Evolutionary conservation across 2,113 vertebrate genomes (phyloP).

Genomic region (Fregetta grallaria): DNA sequence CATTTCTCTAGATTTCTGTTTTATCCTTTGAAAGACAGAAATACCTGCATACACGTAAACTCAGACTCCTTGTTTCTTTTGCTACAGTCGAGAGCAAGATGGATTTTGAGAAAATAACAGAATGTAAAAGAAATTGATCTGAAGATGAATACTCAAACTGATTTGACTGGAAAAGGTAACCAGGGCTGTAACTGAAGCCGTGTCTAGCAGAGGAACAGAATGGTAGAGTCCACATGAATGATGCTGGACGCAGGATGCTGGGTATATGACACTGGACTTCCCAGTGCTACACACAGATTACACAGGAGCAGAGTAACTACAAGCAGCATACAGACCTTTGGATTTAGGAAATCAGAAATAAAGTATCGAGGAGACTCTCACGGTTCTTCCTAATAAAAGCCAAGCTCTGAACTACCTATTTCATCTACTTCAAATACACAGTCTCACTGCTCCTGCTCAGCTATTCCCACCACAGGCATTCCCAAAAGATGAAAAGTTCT

Average conservation of each 20-base stretch:
- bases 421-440: background rate
- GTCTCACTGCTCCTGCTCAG: background rate
- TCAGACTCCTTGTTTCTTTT: background rate
- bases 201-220: background rate
- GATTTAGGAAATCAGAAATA: background rate
- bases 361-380: background rate
- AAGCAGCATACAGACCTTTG: background rate
- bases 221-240: background rate
- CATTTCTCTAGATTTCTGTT: background rate
- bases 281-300: background rate
- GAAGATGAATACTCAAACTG: conserved; percentile 3
- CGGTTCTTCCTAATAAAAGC: background rate
- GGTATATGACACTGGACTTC: background rate
- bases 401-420: background rate
- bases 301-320: background rate
- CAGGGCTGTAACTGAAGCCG: background rate
- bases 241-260: background rate
- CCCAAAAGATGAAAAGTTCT: background rate
- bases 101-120: conserved; percentile 25
- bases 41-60: background rate
- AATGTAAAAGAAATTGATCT: conserved; percentile 25
- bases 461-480: background rate
- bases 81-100: background rate
- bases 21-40: background rate
- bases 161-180: conserved; percentile 13